Base-by-base conservation (phyloP, 2,888 invertebrate species). In the Glyphotaelius pellucidus region DNA sequence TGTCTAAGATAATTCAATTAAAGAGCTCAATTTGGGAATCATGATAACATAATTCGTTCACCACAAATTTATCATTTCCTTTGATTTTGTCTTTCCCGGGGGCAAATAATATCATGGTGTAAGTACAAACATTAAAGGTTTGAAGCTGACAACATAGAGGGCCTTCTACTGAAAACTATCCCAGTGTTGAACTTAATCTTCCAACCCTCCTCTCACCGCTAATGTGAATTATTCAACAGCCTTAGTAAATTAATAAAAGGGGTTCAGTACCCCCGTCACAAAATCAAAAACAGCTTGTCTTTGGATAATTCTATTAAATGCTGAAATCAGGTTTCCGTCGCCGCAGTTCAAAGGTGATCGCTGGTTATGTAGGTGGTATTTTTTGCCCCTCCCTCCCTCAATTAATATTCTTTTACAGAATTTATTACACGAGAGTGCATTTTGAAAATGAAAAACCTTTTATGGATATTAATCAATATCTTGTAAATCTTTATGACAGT, bases 161-260 rank as follows among this genome's bases (percentile, higher is more conserved):
- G 25, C 25, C 25, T 67, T n/a, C n/a, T 67, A 25, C 5, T 67
- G 67, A 67, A 67, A 67, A 67, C 67, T 67, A 67, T 67, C n/a
- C n/a, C 67, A 86, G 42, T 47, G 30, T n/a, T 2, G 30, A n/a
- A 42, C 86, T 47, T 86, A 47, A 86, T 86, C 47, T 42, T 86
- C 2, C 86, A 30, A 35, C 86, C 15, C n/a, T 15, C 47, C 25
- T 42, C 42, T 47, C 4, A n/a, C 4, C 14, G 86, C 11, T 42
- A 86, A 86, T 86, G 30, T 38, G 11, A 42, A 47, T 42, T 30
- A 86, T 86, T 86, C 67, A 67, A 67, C 25, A 14, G 81, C 81
- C 19, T 31, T 81, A 14, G 32, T 32, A 81, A 32, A 81, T 31
- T 81, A 15, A 31, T 81, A 81, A 32, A 81, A 81, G 30, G 81